Evolutionary conservation across 2,797 vertebrate species (phyloP).

Genomic region (Fringilla coelebs): DNA sequence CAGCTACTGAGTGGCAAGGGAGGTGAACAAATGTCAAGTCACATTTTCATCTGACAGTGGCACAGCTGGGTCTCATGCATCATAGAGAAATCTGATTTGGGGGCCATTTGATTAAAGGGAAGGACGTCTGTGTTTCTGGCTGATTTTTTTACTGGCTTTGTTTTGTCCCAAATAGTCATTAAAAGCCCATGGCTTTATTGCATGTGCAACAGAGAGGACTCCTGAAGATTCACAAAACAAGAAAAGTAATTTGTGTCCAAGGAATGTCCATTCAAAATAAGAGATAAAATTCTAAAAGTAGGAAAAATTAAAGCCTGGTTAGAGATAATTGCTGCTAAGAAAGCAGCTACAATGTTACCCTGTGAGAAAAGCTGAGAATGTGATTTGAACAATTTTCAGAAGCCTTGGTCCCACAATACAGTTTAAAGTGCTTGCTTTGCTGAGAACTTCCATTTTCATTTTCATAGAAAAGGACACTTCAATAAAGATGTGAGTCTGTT

Average conservation of each 20-base stretch:
- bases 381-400: neutral
- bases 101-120: neutral
- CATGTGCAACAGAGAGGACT: neutral
- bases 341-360: neutral
- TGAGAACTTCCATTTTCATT: neutral
- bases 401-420: fast-evolving
- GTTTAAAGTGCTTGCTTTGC: neutral
- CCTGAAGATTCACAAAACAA: neutral
- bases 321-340: neutral
- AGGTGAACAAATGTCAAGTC: neutral
- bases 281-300: neutral
- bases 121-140: neutral
- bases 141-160: neutral
- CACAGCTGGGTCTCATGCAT: neutral
- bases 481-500: neutral
- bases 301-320: neutral
- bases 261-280: neutral
- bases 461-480: neutral
- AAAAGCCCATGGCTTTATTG: neutral
- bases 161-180: neutral
- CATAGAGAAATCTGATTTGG: neutral
- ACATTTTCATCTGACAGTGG: neutral
- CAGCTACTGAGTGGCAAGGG: neutral
- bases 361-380: neutral
- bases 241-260: neutral